Conservation (phyloP, 2,888 invertebrate genomes). For the Enchytraeus crypticus region DNA sequence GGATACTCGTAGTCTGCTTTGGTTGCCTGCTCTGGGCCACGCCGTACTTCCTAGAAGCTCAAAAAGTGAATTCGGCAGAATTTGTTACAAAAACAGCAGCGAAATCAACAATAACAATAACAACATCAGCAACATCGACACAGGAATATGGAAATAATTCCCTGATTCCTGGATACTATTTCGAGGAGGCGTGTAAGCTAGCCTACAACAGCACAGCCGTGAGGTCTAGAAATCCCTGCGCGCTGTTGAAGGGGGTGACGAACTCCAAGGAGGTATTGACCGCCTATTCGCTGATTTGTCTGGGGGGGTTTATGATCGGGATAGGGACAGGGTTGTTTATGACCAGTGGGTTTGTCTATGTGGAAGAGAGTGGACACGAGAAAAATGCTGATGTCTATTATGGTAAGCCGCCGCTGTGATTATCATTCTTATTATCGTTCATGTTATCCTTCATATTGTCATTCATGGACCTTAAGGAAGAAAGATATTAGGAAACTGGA, state of each 20-base stretch:
- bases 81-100: not conserved
- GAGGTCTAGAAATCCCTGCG: not conserved
- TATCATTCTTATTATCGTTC: too few relatives aligned
- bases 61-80: too few relatives aligned
- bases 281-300: not conserved
- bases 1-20: not conserved
- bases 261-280: not conserved
- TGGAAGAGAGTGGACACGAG: slow-evolving; percentile 10
- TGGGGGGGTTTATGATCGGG: slow-evolving; percentile 14
- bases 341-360: slow-evolving; percentile 16
- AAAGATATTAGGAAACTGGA: too few relatives aligned
- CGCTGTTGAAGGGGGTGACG: not conserved
- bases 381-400: slow-evolving; percentile 10
- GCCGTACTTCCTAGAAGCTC: slow-evolving; percentile 8
- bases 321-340: slow-evolving; percentile 12
- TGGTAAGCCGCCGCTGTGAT: slow-evolving; percentile 12
- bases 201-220: not conserved
- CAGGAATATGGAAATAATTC: not conserved
- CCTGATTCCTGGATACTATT: not conserved
- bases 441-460: too few relatives aligned
- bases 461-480: too few relatives aligned
- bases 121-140: not conserved
- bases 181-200: not conserved
- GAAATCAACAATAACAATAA: not conserved
- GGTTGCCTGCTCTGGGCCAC: slow-evolving; percentile 12